A percentile compares a stretch with the other conserved stretches of the same genome.
Evolutionary conservation across 2,113 vertebrate genomes (phyloP).

Genomic region (Illadopsis cleaveri): DNA sequence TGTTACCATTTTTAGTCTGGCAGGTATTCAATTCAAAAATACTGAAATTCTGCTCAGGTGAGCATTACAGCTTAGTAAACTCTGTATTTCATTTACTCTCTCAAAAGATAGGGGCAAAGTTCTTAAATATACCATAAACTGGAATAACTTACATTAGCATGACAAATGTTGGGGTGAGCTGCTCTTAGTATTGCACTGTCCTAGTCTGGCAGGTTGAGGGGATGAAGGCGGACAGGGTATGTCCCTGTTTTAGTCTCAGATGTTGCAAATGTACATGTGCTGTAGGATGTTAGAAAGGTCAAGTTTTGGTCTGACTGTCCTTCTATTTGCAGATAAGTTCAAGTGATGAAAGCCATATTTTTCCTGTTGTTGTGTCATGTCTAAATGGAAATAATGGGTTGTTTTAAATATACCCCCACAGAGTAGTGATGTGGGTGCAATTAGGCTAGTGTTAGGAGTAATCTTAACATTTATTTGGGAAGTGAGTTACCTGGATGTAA

Average conservation of each 20-base stretch:
- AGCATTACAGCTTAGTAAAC: neutral
- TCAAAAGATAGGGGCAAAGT: neutral
- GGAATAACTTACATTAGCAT: neutral
- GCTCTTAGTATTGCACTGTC: neutral
- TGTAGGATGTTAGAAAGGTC: neutral
- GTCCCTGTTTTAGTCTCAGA: neutral
- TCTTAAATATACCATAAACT: neutral
- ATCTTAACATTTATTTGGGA: neutral
- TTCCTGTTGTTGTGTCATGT: neutral
- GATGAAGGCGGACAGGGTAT: neutral
- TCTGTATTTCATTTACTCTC: neutral
- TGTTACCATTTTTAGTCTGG: neutral
- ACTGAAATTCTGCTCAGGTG: neutral
- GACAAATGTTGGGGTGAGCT: neutral
- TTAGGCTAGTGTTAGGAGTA: neutral
- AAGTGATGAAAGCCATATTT: neutral
- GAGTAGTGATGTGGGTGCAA: neutral
- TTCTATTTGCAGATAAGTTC: neutral
- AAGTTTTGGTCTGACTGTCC: neutral
- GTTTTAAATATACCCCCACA: conserved; percentile 2
- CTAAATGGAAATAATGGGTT: neutral
- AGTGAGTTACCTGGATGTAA: neutral
- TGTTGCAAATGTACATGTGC: neutral
- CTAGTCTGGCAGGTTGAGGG: neutral
- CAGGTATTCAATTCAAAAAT: neutral